Evolutionary conservation across 2,888 invertebrate species (phyloP), one percentile per base, ranked within the genome.

Genomic region (Eupsilia transversa): DNA sequence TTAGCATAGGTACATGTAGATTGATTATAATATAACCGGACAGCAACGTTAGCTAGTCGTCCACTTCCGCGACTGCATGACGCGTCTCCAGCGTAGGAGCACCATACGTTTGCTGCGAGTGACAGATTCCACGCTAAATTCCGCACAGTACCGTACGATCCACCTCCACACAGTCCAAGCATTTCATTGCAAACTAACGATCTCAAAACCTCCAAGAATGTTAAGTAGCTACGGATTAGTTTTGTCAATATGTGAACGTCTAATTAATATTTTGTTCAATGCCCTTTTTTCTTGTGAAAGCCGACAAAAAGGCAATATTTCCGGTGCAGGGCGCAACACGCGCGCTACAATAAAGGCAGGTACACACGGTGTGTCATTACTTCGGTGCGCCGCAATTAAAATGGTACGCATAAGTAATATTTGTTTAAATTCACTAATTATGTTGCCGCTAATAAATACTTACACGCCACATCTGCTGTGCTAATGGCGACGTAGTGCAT

Each of bases 401-500:
- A 94, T 92, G 88, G 93, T 93, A 94, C 93, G 93, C 93, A 89
- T 93, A 94, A 93, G 92, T 94, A 92, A 94, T 96, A 95, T 96
- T 96, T 96, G 96, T 95, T 95, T 93, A 93, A 94, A 95, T 94
- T 95, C 93, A 93, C 94, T 95, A 95, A 96, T 96, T 95, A 96
- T 89, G 91, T 91, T 89, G 90, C 92, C 92, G 86, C 93, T 95
- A 96, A 96, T 96, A 94, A 94, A 94, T 94, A 94, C 93, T 93
- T 95, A 92, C 92, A 93, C 91, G 92, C 93, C 93, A 94, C 96
- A 96, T 96, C 96, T 96, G 96, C 93, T 91, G 90, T 85, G 87
- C 83, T 93, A 94, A 93, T 94, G 92, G 89, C 80, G 86, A 83
- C 86, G 89, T 88, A 89, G 87, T 91, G 92, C 89, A 92, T 91